phyloP scores from a whole-genome alignment of 2,797 vertebrate genomes.

The Eulemur rubriventer region DNA sequence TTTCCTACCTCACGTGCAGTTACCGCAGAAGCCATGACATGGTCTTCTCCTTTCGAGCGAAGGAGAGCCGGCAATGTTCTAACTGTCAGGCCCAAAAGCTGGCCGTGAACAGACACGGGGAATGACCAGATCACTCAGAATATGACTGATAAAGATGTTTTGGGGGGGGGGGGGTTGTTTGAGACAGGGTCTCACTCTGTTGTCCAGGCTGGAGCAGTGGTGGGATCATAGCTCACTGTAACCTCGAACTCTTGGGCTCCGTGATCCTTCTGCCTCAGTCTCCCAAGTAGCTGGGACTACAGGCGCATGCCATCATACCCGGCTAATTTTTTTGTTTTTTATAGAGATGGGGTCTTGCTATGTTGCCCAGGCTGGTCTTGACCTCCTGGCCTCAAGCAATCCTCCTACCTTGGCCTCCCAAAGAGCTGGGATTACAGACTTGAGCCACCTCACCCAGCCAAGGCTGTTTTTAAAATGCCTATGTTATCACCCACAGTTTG shows the following conservation, averaged over 20 bases:
- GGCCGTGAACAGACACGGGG: not conserved
- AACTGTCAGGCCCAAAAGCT: not conserved
- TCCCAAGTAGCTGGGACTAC: not conserved
- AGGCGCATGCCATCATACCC: rapidly evolving
- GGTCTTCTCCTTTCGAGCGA: not conserved
- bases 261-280: not conserved
- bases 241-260: not conserved
- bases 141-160: rapidly evolving
- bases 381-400: not conserved
- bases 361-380: not conserved
- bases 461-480: not conserved
- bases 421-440: not conserved
- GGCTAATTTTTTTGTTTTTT: not conserved
- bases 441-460: not conserved
- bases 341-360: not conserved
- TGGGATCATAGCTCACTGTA: not conserved
- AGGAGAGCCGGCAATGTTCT: not conserved
- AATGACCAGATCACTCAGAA: not conserved
- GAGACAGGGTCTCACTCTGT: not conserved
- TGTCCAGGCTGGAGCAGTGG: not conserved
- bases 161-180: rapidly evolving
- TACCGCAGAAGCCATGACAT: not conserved
- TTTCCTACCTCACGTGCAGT: not conserved
- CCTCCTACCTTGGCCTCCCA: not conserved
- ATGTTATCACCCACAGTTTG: rapidly evolving